These are phyloP conservation scores for Sinentomon sp. DNA, from an alignment of 2,888 invertebrate genomes.

Conservation along the genomic window DNA sequence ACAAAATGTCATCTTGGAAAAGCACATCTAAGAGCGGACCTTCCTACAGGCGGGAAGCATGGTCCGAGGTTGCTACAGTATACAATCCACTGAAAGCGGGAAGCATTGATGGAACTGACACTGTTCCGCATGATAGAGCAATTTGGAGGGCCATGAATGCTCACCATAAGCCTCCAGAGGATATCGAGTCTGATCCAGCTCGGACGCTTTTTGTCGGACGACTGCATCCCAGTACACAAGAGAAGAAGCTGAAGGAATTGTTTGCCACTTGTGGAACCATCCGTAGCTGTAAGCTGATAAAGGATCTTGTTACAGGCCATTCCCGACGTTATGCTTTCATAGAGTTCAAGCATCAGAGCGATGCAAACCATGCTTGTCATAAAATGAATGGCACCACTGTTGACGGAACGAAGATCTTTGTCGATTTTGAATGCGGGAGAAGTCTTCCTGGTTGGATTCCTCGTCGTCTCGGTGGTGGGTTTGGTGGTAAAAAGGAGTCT, in stretches of 20 bases:
- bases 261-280: conserved; percentile 37
- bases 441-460: conserved; percentile 52
- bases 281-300: conserved; percentile 32
- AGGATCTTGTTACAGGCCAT: conserved; percentile 53
- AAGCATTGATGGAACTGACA: conserved; percentile 64
- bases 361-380: conserved; percentile 32
- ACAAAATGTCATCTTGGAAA: too few relatives aligned
- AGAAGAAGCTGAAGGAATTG: conserved; percentile 29
- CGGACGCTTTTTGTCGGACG: conserved; percentile 46
- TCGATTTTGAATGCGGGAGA: conserved; percentile 47
- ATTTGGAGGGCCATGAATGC: conserved; percentile 39
- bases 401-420: conserved; percentile 39
- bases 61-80: conserved; percentile 28
- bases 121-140: conserved; percentile 49
- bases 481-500: conserved; percentile 57
- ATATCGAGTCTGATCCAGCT: conserved; percentile 36
- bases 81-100: conserved; percentile 59
- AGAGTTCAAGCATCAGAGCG: conserved; percentile 35
- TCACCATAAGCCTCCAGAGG: conserved; percentile 33
- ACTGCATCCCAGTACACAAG: conserved; percentile 33
- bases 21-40: too few relatives aligned
- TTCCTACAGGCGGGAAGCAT: conserved; percentile 15
- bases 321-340: conserved; percentile 62
- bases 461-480: conserved; percentile 56
- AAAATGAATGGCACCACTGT: conserved; percentile 30